Evolutionary conservation across 2,888 invertebrate genomes (phyloP), one percentile per base, ranked within the genome.

Genomic region (Oligia latruncula): DNA sequence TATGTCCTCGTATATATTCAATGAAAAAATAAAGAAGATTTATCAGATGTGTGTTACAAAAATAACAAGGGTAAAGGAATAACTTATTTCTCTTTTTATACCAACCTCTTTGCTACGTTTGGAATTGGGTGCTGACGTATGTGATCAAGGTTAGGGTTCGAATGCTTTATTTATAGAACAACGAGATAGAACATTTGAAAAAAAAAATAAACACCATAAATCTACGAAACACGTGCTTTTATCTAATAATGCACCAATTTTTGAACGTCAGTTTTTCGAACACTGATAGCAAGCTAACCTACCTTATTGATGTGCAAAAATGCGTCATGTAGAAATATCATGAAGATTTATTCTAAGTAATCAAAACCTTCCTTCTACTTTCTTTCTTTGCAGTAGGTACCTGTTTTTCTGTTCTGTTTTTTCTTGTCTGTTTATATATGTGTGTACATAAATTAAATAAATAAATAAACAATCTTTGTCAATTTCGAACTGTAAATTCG

Each of bases 131-230:
- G 58, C 68, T 68, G 58, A 84, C 49, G 35, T 84, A 68, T 72
- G 72, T 84, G 68, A 68, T 43, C 62, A 82, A 70, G 84, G 80
- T 84, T 64, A 60, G 49, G n/a, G 43, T 52, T 84, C 68, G 13
- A 35, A 79, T 66, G 58, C 17, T 71, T 78, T 83, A 83, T 83
- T 83, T 78, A 71, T 78, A 78, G 60, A 66, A 66, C 49, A 29
- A 35, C n/a, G 20, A 58, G 35, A 83, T 29, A 40, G 17, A 71
- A 71, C 15, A 67, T 29, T 23, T 15, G 5, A 58, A 58, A 71
- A 55, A 55, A 60, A 77, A 55, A 62, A 52, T 23, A 35, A 15
- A 15, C 2, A 20, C 15, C 8, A 40, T 17, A 46, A 35, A 52
- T 0, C 52, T 17, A 23, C 8, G 9, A 20, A 65, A 46, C 15